phyloP scores from a whole-genome alignment of 2,888 invertebrate species.

The Pyrochroa serraticornis region DNA sequence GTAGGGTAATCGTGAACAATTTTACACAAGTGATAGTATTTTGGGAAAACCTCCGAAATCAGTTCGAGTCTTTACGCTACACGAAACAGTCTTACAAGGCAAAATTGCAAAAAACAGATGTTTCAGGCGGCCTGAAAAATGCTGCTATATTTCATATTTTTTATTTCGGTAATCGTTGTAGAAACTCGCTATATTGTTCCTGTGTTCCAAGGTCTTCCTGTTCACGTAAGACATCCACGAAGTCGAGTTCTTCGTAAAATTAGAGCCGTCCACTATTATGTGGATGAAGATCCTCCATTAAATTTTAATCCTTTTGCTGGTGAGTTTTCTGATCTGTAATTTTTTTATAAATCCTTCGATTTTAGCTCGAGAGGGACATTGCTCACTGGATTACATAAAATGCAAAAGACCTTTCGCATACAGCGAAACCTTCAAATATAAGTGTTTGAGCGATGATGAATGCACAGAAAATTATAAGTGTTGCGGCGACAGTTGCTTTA shows the following conservation, averaged over 20 bases:
- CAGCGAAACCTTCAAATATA: slow-evolving; percentile 18
- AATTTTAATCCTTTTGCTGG: not conserved
- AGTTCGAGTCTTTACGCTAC: no score
- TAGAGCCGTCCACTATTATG: not conserved
- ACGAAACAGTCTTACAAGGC: no score
- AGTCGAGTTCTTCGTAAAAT: not conserved
- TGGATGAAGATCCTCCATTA: not conserved
- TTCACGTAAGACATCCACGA: not conserved
- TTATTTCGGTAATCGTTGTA: no score
- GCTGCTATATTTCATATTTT: no score
- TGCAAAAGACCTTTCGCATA: not conserved
- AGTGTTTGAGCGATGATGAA: slow-evolving; percentile 32
- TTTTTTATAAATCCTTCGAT: not conserved
- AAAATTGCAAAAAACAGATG: no score
- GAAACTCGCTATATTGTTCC: no score
- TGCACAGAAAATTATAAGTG: slow-evolving; percentile 32
- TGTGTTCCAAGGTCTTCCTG: not conserved
- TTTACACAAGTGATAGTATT: no score
- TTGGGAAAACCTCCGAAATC: no score
- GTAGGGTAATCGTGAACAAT: no score
- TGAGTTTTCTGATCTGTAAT: not conserved
- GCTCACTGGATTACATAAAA: not conserved
- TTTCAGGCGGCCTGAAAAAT: no score
- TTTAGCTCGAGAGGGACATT: not conserved
- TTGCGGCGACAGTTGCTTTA: slow-evolving; percentile 29